phyloP scores from a whole-genome alignment of 1,140 invertebrate genomes.

The Cydia splendana region DNA sequence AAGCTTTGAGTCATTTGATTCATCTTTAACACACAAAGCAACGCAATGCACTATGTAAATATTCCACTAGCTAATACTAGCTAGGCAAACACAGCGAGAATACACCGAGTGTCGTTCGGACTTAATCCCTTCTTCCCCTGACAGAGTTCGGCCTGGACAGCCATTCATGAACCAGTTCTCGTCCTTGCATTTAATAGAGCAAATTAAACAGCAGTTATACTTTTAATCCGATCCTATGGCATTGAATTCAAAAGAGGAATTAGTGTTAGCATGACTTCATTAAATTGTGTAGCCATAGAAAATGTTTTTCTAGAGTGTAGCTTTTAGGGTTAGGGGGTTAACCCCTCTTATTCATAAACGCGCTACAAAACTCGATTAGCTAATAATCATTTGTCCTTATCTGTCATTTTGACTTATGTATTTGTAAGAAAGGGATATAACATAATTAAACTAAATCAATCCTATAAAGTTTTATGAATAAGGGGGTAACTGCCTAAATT shows the following conservation, averaged over 20 bases:
- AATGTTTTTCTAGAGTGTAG: no score
- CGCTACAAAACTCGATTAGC: no score
- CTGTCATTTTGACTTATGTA: no score
- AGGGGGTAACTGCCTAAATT: no score
- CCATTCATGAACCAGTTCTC: constrained; percentile 22
- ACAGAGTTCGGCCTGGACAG: background rate
- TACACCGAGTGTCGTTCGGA: background rate
- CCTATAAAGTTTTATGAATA: no score
- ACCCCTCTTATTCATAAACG: no score
- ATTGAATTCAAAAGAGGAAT: background rate
- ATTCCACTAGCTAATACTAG: background rate
- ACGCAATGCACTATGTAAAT: constrained; percentile 3
- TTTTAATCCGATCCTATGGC: background rate
- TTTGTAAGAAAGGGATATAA: no score
- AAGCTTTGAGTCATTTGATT: background rate
- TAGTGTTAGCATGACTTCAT: background rate
- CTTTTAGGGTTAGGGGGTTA: no score
- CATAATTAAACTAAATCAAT: no score
- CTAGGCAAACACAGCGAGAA: background rate
- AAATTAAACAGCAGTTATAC: constrained; percentile 8
- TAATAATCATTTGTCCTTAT: no score
- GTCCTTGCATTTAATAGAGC: constrained; percentile 22
- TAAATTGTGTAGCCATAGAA: no score
- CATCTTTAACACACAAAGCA: background rate
- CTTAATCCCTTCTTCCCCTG: background rate